These are phyloP conservation scores for Esox masquinongy DNA, from an alignment of 2,797 vertebrate genomes.

Conservation along the genomic window DNA sequence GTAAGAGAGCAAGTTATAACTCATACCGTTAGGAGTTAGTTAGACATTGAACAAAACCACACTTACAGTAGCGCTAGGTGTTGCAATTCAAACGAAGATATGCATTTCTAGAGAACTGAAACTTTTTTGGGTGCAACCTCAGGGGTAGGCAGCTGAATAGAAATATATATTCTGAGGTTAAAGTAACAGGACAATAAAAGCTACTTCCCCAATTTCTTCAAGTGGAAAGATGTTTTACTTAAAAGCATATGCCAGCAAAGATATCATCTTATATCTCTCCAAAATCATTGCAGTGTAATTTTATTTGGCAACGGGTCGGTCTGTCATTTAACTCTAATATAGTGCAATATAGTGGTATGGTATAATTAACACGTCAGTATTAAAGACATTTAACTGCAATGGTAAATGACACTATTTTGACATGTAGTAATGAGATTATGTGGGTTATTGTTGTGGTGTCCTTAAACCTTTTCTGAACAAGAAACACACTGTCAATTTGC, in stretches of 20 bases:
- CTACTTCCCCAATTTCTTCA: slow-evolving; percentile 61
- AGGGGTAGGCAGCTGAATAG: slow-evolving; percentile 75
- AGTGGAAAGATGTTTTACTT: not conserved
- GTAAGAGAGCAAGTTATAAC: slow-evolving; percentile 56
- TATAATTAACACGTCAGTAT: not conserved
- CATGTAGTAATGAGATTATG: not conserved
- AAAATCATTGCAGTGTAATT: not conserved
- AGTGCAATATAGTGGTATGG: not conserved
- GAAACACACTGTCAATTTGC: slow-evolving; percentile 47
- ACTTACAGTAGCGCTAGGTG: slow-evolving; percentile 49
- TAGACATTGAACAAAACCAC: slow-evolving; percentile 43
- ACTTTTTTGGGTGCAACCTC: slow-evolving; percentile 64
- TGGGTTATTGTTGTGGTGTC: not conserved
- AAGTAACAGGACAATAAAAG: slow-evolving; percentile 76
- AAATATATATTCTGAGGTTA: slow-evolving; percentile 64
- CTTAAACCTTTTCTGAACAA: slow-evolving; percentile 4
- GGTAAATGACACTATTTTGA: not conserved
- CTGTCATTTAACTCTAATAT: not conserved
- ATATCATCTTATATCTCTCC: not conserved
- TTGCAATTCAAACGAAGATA: slow-evolving; percentile 75
- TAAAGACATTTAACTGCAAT: not conserved
- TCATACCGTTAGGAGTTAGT: slow-evolving; percentile 3
- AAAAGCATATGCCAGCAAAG: not conserved
- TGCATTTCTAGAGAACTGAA: slow-evolving; percentile 76
- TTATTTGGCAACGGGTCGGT: too few relatives aligned